These are phyloP conservation scores for Vanessa cardui DNA, from an alignment of 2,888 invertebrate species.

Conservation along the genomic window DNA sequence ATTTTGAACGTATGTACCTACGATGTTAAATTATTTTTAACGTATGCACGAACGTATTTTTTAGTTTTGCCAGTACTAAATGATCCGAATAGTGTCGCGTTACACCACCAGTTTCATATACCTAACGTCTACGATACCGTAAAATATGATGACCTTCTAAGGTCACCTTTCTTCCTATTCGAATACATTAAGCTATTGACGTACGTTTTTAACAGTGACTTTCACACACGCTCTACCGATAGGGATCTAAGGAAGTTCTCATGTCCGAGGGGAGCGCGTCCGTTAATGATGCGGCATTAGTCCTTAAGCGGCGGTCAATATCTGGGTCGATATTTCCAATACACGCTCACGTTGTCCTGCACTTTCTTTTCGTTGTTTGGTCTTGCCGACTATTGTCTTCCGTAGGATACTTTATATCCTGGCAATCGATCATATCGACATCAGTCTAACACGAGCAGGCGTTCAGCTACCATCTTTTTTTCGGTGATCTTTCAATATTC, in stretches of 20 bases:
- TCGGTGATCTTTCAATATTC: conserved; percentile 35
- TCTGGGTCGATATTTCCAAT: conserved; percentile 74
- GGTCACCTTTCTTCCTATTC: conserved; percentile 15
- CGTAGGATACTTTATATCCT: conserved; percentile 79
- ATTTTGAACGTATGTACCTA: too few relatives aligned
- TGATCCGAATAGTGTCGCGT: too few relatives aligned
- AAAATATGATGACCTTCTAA: conserved; percentile 13
- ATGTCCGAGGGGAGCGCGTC: conserved; percentile 63
- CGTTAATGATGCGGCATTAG: conserved; percentile 73
- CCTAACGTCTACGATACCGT: background rate
- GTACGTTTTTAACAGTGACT: conserved; percentile 48
- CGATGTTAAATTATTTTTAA: too few relatives aligned
- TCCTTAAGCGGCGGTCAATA: conserved; percentile 64
- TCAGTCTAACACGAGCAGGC: conserved; percentile 68
- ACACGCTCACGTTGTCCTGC: conserved; percentile 74
- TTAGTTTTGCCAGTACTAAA: too few relatives aligned
- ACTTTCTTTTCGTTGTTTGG: conserved; percentile 78
- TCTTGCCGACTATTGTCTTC: conserved; percentile 74
- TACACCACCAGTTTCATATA: too few relatives aligned
- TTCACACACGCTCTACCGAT: conserved; percentile 61
- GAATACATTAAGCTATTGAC: conserved; percentile 8
- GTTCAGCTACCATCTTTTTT: conserved; percentile 47
- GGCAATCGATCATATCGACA: conserved; percentile 60
- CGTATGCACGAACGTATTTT: too few relatives aligned
- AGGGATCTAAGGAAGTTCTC: conserved; percentile 56